These are phyloP conservation scores for Spilosoma lubricipeda DNA, from an alignment of 2,888 invertebrate genomes.

Conservation along the genomic window DNA sequence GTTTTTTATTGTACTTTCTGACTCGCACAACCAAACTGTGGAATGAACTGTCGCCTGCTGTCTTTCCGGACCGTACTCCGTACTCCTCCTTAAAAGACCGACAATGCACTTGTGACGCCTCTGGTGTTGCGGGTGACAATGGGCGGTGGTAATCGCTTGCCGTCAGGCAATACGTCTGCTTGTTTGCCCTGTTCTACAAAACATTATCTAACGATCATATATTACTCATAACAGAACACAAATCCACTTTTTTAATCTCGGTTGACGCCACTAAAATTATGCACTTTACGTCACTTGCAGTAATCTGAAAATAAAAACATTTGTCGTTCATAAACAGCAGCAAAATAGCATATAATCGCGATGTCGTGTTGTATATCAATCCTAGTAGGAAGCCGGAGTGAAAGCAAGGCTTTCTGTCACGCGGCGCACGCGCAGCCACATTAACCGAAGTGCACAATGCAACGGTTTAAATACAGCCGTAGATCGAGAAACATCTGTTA, in stretches of 20 bases:
- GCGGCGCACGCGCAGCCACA: slow-evolving; percentile 57
- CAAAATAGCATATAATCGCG: slow-evolving; percentile 54
- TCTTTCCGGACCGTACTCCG: too few relatives aligned
- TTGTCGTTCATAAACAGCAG: slow-evolving; percentile 41
- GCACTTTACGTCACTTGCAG: not conserved
- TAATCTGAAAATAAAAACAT: slow-evolving; percentile 14
- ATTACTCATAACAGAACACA: not conserved
- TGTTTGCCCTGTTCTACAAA: not conserved
- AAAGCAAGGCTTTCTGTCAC: slow-evolving; percentile 63
- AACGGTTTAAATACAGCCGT: slow-evolving; percentile 27
- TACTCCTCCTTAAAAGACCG: too few relatives aligned
- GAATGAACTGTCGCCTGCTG: too few relatives aligned
- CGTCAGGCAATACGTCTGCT: too few relatives aligned
- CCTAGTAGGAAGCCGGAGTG: slow-evolving; percentile 60
- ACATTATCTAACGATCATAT: not conserved
- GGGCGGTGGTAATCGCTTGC: too few relatives aligned
- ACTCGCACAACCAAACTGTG: too few relatives aligned
- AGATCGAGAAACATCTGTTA: slow-evolving; percentile 16
- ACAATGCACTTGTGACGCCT: too few relatives aligned
- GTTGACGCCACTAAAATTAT: not conserved
- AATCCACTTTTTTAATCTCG: not conserved
- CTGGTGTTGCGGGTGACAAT: too few relatives aligned
- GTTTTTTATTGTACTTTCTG: too few relatives aligned
- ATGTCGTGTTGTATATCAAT: slow-evolving; percentile 59
- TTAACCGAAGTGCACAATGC: slow-evolving; percentile 50